phyloP scores from a whole-genome alignment of 2,113 vertebrate species.

The Rhinopithecus roxellana region DNA sequence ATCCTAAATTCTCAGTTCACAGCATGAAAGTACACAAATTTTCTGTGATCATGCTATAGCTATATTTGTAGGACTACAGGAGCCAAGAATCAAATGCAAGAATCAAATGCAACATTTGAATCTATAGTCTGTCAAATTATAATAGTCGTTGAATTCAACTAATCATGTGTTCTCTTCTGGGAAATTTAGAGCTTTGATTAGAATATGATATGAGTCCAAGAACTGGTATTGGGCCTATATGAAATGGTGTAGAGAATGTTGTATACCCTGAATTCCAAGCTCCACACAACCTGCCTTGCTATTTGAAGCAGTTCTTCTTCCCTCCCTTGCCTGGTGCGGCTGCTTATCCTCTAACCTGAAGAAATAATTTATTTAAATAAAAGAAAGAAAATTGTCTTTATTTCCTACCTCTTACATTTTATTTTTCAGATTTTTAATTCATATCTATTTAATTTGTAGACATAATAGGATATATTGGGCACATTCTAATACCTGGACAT shows the following conservation, averaged over 20 bases:
- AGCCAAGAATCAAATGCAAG: conserved; percentile 32
- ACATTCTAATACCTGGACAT: background rate
- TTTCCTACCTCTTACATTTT: background rate
- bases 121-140: background rate
- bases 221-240: background rate
- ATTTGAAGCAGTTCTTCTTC: background rate
- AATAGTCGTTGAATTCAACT: background rate
- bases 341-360: background rate
- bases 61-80: background rate
- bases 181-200: background rate
- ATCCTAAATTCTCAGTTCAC: background rate
- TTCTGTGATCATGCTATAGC: background rate
- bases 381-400: background rate
- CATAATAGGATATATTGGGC: background rate
- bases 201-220: background rate
- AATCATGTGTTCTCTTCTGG: background rate
- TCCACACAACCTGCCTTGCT: background rate
- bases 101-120: background rate
- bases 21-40: background rate
- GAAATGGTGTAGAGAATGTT: background rate
- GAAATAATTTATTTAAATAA: background rate
- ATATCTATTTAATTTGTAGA: background rate
- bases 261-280: background rate
- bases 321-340: background rate
- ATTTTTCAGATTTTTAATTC: background rate